These are phyloP conservation scores for Drosophila obscura DNA, from an alignment of 1,140 invertebrate genomes.

Conservation along the genomic window DNA sequence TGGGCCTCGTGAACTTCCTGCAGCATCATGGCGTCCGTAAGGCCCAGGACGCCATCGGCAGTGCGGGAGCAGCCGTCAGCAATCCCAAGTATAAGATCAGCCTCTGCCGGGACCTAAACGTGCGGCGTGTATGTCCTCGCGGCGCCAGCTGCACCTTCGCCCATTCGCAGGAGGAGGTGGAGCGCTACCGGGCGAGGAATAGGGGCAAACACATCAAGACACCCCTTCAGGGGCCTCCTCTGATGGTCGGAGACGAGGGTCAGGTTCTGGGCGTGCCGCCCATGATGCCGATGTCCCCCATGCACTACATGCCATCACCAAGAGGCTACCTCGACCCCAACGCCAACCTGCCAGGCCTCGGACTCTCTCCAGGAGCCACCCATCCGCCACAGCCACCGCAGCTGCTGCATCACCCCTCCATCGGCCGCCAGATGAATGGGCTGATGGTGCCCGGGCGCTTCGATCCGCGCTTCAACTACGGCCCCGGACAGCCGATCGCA, in stretches of 20 bases:
- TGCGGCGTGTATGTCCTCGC: constrained; percentile 92
- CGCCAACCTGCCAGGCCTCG: constrained; percentile 1
- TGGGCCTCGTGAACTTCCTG: constrained; percentile 93
- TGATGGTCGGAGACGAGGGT: constrained; percentile 30
- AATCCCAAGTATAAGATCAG: constrained; percentile 95
- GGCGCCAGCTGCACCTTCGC: constrained; percentile 95
- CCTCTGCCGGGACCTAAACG: constrained; percentile 93
- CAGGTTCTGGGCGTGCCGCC: constrained; percentile 20
- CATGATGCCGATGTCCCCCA: constrained; percentile 66
- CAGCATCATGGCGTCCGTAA: constrained; percentile 90
- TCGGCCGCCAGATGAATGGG: constrained; percentile 49
- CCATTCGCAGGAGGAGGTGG: constrained; percentile 95
- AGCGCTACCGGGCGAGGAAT: constrained; percentile 87
- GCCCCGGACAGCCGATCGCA: constrained; percentile 15
- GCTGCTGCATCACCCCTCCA: constrained; percentile 45
- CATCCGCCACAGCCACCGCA: constrained; percentile 39
- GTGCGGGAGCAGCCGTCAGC: constrained; percentile 84
- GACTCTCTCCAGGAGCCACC: constrained; percentile 23
- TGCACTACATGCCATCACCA: constrained; percentile 57
- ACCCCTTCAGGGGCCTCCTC: constrained; percentile 26
- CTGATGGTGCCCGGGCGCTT: constrained; percentile 54
- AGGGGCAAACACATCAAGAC: constrained; percentile 67
- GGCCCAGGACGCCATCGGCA: constrained; percentile 85
- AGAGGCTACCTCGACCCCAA: constrained; percentile 52
- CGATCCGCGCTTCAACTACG: constrained; percentile 58